Evolutionary conservation across 1,140 invertebrate species (phyloP).

Genomic region (Parasteatoda tepidariorum): DNA sequence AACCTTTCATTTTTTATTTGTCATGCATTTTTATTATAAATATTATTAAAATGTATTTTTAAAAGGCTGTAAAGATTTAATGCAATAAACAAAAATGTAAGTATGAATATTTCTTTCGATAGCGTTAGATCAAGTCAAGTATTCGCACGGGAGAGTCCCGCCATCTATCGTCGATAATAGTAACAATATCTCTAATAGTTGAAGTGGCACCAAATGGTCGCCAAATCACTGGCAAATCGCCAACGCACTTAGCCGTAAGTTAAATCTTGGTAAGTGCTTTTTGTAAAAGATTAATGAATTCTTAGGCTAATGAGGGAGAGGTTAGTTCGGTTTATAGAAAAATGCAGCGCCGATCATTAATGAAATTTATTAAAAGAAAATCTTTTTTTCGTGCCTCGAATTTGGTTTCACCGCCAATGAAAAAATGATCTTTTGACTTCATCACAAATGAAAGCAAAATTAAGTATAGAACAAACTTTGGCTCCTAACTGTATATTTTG

Average conservation of each 20-base stretch:
- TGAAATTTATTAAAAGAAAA: slow-evolving; percentile 48
- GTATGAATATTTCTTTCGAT: too few species aligned
- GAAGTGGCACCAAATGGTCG: slow-evolving; percentile 29
- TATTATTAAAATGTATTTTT: too few species aligned
- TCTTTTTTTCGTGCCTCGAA: background rate
- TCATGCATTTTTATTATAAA: too few species aligned
- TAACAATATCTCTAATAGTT: background rate
- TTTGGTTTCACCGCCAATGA: slow-evolving; percentile 4
- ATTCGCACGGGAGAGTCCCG: background rate
- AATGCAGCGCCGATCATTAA: slow-evolving; percentile 44
- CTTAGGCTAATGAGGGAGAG: slow-evolving; percentile 37
- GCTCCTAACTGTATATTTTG: too few species aligned
- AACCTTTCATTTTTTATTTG: too few species aligned
- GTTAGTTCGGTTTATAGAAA: slow-evolving; percentile 40
- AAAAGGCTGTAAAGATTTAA: too few species aligned
- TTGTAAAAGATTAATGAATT: slow-evolving; percentile 44
- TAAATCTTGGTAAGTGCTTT: slow-evolving; percentile 55
- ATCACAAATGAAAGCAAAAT: background rate
- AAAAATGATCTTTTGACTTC: background rate
- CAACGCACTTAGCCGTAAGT: slow-evolving; percentile 29
- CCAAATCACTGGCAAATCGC: slow-evolving; percentile 28
- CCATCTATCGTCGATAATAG: slow-evolving; percentile 23
- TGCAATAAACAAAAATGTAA: too few species aligned
- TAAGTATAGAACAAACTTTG: background rate
- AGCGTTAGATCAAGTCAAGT: too few species aligned